Conservation (phyloP, 2,888 invertebrate species). For the Spisula subtruncata region DNA sequence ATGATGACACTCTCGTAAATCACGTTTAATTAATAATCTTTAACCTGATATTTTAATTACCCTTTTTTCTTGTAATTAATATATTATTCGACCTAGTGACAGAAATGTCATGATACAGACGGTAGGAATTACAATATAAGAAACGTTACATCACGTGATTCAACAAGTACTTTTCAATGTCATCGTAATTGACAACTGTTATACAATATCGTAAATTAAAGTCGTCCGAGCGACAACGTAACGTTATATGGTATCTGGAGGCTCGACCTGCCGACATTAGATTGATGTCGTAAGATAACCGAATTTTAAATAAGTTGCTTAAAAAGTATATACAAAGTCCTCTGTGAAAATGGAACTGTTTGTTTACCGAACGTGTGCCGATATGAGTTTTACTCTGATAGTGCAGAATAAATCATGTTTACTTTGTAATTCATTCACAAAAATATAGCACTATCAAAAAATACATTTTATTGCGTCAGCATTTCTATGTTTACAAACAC, state of each 20-base stretch:
- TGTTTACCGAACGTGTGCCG: background rate
- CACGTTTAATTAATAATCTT: background rate
- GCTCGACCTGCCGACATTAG: background rate
- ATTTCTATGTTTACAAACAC: background rate
- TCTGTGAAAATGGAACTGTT: background rate
- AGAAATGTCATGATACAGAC: background rate
- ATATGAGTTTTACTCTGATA: background rate
- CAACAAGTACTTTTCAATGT: slow-evolving; percentile 3
- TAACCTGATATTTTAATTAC: background rate
- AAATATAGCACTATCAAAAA: background rate
- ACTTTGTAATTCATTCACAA: background rate
- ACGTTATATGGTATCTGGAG: background rate
- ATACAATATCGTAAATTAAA: slow-evolving; percentile 11
- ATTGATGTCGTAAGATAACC: background rate
- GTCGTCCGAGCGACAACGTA: background rate
- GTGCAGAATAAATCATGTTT: slow-evolving; percentile 6
- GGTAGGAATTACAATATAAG: background rate
- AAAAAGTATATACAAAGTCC: background rate
- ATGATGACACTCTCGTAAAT: background rate
- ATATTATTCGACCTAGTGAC: background rate
- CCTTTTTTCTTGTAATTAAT: background rate
- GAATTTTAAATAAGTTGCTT: background rate
- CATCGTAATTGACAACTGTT: background rate
- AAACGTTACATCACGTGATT: background rate
- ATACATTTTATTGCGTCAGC: slow-evolving; percentile 10